Evolutionary conservation across 1,140 invertebrate genomes (phyloP).

Genomic region (Drosophila insularis): DNA sequence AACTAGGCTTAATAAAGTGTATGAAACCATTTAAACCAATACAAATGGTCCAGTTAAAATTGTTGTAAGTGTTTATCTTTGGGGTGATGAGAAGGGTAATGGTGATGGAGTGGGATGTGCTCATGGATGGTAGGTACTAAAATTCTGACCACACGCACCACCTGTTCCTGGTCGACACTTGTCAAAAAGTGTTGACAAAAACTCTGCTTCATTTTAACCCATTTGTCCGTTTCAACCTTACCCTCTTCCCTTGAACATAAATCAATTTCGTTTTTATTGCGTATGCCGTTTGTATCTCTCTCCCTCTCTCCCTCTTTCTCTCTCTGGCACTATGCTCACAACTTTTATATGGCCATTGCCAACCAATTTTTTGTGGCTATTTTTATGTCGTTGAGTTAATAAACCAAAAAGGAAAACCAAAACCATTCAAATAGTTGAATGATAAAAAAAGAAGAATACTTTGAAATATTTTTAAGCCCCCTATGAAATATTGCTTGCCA

Average conservation of each 20-base stretch:
- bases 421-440: constrained; percentile 12
- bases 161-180: constrained; percentile 3
- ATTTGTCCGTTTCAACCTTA: not conserved
- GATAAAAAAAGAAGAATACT: constrained; percentile 19
- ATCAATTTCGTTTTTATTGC: constrained; percentile 73
- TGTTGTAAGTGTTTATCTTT: not conserved
- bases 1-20: constrained; percentile 1
- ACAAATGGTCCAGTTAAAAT: not conserved
- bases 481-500: constrained; percentile 65
- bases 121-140: not conserved
- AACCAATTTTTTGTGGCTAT: constrained; percentile 53
- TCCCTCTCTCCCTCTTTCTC: not conserved
- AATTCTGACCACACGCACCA: constrained; percentile 18
- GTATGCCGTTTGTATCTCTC: constrained; percentile 60
- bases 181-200: constrained; percentile 46
- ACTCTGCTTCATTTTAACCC: constrained; percentile 42
- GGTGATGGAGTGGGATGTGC: not conserved
- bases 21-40: not conserved
- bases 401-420: constrained; percentile 50
- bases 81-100: too few species aligned
- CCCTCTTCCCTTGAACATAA: constrained; percentile 56
- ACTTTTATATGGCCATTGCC: constrained; percentile 61
- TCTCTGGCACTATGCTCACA: not conserved
- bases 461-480: constrained; percentile 53
- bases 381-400: constrained; percentile 67